Evolutionary conservation across 37 sponge, comb jelly and placozoan species (phyloP).

Genomic region (Beroe ovata): DNA sequence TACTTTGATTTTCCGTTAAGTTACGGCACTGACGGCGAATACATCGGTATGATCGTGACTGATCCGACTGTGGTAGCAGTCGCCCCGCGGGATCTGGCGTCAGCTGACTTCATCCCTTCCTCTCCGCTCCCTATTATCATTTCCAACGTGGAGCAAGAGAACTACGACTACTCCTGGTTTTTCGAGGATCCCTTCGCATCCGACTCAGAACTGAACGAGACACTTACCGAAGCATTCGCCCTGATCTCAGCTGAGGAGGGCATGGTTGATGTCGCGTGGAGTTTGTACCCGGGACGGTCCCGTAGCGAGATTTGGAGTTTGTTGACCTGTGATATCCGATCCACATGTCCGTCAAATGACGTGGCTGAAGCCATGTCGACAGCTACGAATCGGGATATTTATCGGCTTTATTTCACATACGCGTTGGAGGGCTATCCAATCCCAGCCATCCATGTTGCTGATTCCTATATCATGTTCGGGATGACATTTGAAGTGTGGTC

Average conservation of each 20-base stretch:
- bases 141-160: not conserved
- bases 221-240: not conserved
- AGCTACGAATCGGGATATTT: constrained; percentile 17
- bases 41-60: not conserved
- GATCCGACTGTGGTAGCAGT: constrained; percentile 33
- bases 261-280: not conserved
- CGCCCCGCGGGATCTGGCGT: not conserved
- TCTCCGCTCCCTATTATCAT: not conserved
- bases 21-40: not conserved
- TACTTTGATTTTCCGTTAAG: constrained; percentile 43
- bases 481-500: not conserved
- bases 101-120: constrained; percentile 6
- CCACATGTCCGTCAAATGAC: constrained; percentile 46
- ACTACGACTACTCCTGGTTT: not conserved
- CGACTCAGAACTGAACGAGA: not conserved
- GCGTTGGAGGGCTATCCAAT: not conserved
- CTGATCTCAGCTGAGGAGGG: not conserved
- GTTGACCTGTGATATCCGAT: constrained; percentile 26
- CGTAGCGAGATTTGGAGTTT: constrained; percentile 1
- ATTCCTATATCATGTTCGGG: constrained; percentile 16
- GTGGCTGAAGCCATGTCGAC: not conserved
- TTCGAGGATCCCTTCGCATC: not conserved
- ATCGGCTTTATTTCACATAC: constrained; percentile 1
- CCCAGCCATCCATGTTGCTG: constrained; percentile 23
- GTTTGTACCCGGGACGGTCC: not conserved